Base-by-base conservation (phyloP, 1,140 invertebrate species). In the Drosophila punjabiensis region DNA sequence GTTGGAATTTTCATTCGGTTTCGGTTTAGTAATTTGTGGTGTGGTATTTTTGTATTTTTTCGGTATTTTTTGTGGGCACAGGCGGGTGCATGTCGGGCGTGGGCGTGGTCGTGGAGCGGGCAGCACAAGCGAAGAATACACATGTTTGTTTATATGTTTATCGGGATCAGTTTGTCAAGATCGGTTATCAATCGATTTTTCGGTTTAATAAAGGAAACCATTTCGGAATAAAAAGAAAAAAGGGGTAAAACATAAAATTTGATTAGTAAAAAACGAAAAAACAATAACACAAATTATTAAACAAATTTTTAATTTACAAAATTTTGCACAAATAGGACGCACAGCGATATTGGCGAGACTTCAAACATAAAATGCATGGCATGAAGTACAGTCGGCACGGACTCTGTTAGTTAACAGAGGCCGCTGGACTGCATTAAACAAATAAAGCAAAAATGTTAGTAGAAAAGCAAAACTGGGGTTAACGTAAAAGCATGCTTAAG, bases 181-280 rank as follows among this genome's bases (percentile, higher is more conserved):
- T 78, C 52, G 35, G 35, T 16, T 24, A 39, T 73, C 68, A 75
- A 62, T 62, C 71, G 48, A 68, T 62, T 68, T 68, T 58, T 68
- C 35, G 43, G 33, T 48, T 64, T 61, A 84, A 68, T 45, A 71
- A 66, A 48, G 61, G 60, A 62, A 83, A 81, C 53, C 78, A 76
- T 80, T 73, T 86, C 71, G 58, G 41, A 47, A 78, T 73, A 32
- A 76, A 82, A 85, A 76, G 84, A 79, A 85, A 85, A 71, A 83
- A 83, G 71, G 82, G 79, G 82, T 69, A 82, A 93, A 94, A 91
- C 81, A 91, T 84, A 91, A 91, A 82, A 84, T 82, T 79, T 61
- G 69, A 89, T 91, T 88, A 91, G 81, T 84, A 84, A 91, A 88
- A 76, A 88, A 79, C 62, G 70, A 88, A 90, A 80, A 79, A 89